Conservation (phyloP, 2,888 invertebrate species). For the Plebejus melissa region DNA sequence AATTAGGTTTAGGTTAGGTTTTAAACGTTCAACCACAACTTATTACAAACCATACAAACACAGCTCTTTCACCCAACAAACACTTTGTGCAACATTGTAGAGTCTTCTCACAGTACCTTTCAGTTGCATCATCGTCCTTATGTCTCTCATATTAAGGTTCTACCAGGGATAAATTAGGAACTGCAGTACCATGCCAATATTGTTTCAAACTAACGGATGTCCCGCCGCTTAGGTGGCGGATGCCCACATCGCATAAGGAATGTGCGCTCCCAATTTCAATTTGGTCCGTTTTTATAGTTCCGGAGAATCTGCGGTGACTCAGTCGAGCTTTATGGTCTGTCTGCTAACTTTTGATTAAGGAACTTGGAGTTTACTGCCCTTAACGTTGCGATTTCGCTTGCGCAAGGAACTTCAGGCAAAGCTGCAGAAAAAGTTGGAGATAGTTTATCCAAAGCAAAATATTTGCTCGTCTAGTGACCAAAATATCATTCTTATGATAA, state of each 20-base stretch:
- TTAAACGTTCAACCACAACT: neutral
- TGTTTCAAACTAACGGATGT: conserved; percentile 7
- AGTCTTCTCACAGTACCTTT: neutral
- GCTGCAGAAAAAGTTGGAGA: no score
- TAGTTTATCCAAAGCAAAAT: no score
- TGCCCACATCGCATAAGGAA: conserved; percentile 25
- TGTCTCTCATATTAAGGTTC: neutral
- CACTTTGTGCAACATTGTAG: neutral
- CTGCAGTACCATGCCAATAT: neutral
- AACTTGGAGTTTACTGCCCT: neutral
- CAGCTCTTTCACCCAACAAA: neutral
- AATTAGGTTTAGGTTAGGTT: neutral
- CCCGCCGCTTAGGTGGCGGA: conserved; percentile 19
- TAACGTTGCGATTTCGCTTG: neutral
- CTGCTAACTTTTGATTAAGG: neutral
- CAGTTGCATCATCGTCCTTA: neutral
- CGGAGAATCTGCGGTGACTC: conserved; percentile 22
- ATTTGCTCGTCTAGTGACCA: no score
- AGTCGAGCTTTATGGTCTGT: neutral
- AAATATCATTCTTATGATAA: no score
- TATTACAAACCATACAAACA: neutral
- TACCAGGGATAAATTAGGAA: neutral
- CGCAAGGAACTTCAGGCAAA: neutral
- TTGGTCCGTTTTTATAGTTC: conserved; percentile 14
- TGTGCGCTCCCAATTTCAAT: conserved; percentile 1